Evolutionary conservation across 2,888 invertebrate genomes (phyloP).

Genomic region (Leptodirus hochenwartii): DNA sequence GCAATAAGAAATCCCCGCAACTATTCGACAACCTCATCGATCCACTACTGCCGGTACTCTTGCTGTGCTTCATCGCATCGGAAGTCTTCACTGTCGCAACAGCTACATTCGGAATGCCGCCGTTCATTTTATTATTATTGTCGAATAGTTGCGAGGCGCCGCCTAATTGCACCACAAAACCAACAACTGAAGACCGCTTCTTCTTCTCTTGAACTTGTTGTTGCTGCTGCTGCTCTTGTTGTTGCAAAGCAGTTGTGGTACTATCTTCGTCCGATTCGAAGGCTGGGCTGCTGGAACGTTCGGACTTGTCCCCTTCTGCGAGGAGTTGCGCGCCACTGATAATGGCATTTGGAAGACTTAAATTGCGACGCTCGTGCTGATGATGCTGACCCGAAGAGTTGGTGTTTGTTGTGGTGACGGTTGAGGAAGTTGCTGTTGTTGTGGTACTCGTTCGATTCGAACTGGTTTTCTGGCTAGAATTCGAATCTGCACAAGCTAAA

Average conservation of each 20-base stretch:
- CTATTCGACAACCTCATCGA: slow-evolving; percentile 8
- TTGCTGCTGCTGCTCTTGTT: slow-evolving; percentile 15
- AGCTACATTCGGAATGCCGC: slow-evolving; percentile 26
- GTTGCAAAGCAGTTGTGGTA: slow-evolving; percentile 28
- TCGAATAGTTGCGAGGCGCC: slow-evolving; percentile 28
- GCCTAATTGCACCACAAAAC: slow-evolving; percentile 49
- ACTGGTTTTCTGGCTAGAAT: neutral
- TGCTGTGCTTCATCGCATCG: no score
- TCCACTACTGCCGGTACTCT: no score
- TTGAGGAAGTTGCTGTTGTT: slow-evolving; percentile 30
- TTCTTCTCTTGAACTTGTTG: slow-evolving; percentile 25
- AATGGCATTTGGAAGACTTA: slow-evolving; percentile 15
- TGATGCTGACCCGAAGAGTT: no score
- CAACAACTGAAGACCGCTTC: slow-evolving; percentile 47
- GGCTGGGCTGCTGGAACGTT: slow-evolving; percentile 80
- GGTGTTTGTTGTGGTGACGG: slow-evolving; percentile 18
- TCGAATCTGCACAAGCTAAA: no score
- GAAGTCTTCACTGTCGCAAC: no score
- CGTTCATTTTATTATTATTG: slow-evolving; percentile 34
- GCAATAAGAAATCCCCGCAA: neutral
- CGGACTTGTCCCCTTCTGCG: slow-evolving; percentile 45
- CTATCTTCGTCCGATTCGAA: slow-evolving; percentile 93
- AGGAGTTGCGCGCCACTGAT: slow-evolving; percentile 11
- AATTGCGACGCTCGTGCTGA: slow-evolving; percentile 16
- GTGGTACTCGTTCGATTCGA: slow-evolving; percentile 20